phyloP scores from a whole-genome alignment of 2,113 vertebrate species.

The Hepsetus odoe region DNA sequence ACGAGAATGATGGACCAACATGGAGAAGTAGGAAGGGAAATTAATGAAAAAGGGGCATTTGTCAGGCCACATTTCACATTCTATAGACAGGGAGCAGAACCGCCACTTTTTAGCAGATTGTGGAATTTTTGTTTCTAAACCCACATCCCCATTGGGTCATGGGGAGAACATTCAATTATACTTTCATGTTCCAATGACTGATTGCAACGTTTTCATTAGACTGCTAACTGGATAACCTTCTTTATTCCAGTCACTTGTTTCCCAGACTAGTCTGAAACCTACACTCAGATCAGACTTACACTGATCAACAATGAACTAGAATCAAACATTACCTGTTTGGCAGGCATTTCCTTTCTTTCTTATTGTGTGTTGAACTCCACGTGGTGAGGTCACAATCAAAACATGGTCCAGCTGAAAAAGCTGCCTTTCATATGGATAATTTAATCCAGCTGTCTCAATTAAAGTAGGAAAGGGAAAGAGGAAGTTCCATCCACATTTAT shows the following conservation, averaged over 20 bases:
- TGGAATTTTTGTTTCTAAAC: background rate
- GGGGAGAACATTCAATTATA: background rate
- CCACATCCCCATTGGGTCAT: background rate
- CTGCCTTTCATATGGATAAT: slow-evolving; percentile 46
- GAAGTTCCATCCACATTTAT: slow-evolving; percentile 60
- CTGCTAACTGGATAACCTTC: background rate
- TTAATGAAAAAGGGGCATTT: slow-evolving; percentile 36
- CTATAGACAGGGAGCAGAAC: slow-evolving; percentile 24
- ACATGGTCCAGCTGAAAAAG: slow-evolving; percentile 15
- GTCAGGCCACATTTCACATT: background rate
- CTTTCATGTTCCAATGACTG: background rate
- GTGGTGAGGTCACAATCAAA: slow-evolving; percentile 41
- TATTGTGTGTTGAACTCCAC: slow-evolving; percentile 22
- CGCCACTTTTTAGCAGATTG: slow-evolving; percentile 4
- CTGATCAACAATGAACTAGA: slow-evolving; percentile 35
- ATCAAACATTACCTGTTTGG: slow-evolving; percentile 41
- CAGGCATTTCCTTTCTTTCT: slow-evolving; percentile 22
- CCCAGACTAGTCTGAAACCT: slow-evolving; percentile 8
- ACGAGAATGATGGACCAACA: slow-evolving; percentile 11
- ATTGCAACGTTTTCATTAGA: background rate
- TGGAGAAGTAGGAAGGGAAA: slow-evolving; percentile 22
- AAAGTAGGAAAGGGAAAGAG: slow-evolving; percentile 50
- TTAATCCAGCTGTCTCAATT: slow-evolving; percentile 56
- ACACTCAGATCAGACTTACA: background rate
- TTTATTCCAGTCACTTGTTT: background rate